phyloP scores from a whole-genome alignment of 2,888 invertebrate genomes.

The Ditula angustiorana region DNA sequence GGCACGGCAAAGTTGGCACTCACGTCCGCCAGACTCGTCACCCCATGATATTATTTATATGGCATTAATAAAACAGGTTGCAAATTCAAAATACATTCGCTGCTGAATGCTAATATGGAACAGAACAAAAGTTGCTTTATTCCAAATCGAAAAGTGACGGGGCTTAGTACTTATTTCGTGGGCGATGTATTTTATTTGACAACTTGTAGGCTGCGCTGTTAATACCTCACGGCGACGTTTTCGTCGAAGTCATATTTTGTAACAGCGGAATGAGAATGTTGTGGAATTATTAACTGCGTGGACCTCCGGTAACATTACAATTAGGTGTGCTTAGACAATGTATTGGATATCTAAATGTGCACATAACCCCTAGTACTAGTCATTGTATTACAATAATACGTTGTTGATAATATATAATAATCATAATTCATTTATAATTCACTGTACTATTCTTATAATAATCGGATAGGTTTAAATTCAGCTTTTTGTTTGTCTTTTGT shows the following conservation, averaged over 20 bases:
- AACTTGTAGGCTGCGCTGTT: not conserved
- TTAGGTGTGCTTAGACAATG: conserved; percentile 42
- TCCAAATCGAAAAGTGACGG: not conserved
- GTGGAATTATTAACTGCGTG: too few species aligned
- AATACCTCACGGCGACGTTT: not conserved
- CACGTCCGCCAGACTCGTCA: not conserved
- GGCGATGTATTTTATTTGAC: conserved; percentile 11
- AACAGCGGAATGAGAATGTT: too few species aligned
- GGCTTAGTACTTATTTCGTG: conserved; percentile 9
- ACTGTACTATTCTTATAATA: conserved; percentile 1
- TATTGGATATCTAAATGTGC: conserved; percentile 34
- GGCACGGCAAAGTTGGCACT: too few species aligned
- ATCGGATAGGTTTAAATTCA: not conserved
- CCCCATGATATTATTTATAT: not conserved
- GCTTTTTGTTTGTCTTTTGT: not conserved
- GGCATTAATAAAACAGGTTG: not conserved
- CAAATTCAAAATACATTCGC: conserved; percentile 17
- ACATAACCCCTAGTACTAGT: conserved; percentile 35
- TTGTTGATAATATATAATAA: conserved; percentile 29
- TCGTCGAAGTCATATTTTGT: not conserved
- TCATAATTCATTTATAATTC: conserved; percentile 10
- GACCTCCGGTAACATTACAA: not conserved
- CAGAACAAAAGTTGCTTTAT: not conserved
- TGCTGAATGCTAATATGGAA: not conserved
- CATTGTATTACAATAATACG: conserved; percentile 35